Evolutionary conservation across 2,113 vertebrate genomes (phyloP), one percentile per base, ranked within the genome.

Genomic region (Aptenodytes forsteri): DNA sequence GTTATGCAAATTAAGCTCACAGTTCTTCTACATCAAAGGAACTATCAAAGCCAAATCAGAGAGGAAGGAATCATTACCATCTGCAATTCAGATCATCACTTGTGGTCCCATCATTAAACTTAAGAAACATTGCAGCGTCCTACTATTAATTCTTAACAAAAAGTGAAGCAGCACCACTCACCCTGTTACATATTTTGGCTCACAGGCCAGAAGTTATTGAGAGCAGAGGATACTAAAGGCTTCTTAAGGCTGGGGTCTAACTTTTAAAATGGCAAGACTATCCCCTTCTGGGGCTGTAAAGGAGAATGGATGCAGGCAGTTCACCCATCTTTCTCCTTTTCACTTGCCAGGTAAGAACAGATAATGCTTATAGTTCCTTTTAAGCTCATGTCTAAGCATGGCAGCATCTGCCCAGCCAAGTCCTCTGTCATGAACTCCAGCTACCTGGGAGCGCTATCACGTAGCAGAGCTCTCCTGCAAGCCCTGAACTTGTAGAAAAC

Each of bases 21-120:
- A 79, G 84, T 96, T 96, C 84, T 95, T 95, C 58, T 76, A 94
- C 90, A 96, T 96, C 95, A 97, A 93, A 97, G 80, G 62, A 92
- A 62, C 66, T 94, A 71, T 78, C 71, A 95, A 96, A 95, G 91
- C 87, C 61, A 78, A 82, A 79, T 93, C 77, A 76, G 75, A 73
- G n/a, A 94, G 34, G 47, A 91, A 96, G 52, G 90, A 96, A 87
- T 72, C 89, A 92, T 84, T 85, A 23, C 54, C 67, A 87, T 92
- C 90, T 97, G 92, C 87, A 96, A 96, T 92, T 97, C 71, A 92
- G 86, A 94, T 92, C 83, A 73, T 73, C 65, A 77, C n/a, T 87
- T 94, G 61, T 86, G 78, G 92, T 87, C 79, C 65, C 81, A 59
- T 64, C 47, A 50, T 38, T 71, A 85, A 77, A 71, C 69, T 83